phyloP scores from a whole-genome alignment of 2,888 invertebrate genomes.

The Pandemis heparana region DNA sequence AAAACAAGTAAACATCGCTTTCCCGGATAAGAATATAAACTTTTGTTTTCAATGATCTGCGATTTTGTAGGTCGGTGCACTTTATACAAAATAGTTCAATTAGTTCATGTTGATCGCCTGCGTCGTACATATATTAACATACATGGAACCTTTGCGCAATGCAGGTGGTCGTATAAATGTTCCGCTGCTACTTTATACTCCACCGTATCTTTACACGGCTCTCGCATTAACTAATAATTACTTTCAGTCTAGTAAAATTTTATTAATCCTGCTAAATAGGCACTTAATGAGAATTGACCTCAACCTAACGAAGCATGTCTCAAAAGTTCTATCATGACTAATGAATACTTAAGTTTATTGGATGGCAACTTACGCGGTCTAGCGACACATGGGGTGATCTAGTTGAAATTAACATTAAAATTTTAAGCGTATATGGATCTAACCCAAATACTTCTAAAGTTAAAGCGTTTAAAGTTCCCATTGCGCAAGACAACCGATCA shows the following conservation, averaged over 20 bases:
- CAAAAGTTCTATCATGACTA: not conserved
- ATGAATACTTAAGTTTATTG: not conserved
- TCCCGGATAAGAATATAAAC: too few relatives aligned
- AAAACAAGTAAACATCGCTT: too few relatives aligned
- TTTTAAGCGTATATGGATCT: not conserved
- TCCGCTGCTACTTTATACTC: conserved; percentile 20
- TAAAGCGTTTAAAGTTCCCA: conserved; percentile 18
- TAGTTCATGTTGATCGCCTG: not conserved
- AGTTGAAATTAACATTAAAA: not conserved
- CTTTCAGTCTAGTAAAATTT: conserved; percentile 31
- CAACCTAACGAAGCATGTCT: not conserved
- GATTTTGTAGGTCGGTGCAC: too few relatives aligned
- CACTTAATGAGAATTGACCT: conserved; percentile 20
- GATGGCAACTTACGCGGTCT: not conserved
- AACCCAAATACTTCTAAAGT: not conserved
- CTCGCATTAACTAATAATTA: conserved; percentile 37
- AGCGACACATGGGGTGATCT: too few relatives aligned
- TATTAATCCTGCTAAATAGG: conserved; percentile 33
- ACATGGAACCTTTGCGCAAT: conserved; percentile 22
- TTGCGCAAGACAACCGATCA: conserved; percentile 30
- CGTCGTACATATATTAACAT: conserved; percentile 15
- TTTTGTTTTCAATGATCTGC: not conserved
- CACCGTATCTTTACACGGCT: conserved; percentile 23
- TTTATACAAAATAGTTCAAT: not conserved
- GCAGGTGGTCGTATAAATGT: conserved; percentile 30